Percentiles rank a stretch among this genome's conserved stretches.
Conservation (phyloP, 2,113 vertebrate genomes). For the Phyllostomus hastatus region DNA sequence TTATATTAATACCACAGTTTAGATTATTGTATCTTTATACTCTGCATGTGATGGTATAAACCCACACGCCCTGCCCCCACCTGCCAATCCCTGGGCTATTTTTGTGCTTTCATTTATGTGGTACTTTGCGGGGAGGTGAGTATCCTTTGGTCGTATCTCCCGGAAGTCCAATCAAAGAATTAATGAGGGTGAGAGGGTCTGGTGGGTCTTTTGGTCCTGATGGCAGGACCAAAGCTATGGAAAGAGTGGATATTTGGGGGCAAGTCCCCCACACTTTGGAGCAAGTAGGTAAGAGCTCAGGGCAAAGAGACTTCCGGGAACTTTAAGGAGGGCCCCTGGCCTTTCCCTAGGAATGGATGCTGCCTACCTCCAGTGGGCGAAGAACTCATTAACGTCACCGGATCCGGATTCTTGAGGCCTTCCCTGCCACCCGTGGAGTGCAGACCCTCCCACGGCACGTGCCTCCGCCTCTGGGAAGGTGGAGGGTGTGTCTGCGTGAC, state of each 20-base stretch:
- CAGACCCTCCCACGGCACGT: accelerated
- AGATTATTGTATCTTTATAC: not conserved
- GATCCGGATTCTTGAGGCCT: not conserved
- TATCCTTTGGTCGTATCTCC: not conserved
- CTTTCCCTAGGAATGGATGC: not conserved
- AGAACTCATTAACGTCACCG: too few relatives aligned
- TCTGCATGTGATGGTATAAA: not conserved
- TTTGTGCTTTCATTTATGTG: not conserved
- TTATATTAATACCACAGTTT: not conserved
- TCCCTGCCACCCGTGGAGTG: not conserved
- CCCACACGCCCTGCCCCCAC: not conserved
- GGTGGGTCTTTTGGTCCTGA: not conserved
- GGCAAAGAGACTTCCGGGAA: not conserved
- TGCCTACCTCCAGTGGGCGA: not conserved
- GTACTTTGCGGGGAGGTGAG: not conserved
- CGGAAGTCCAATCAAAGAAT: not conserved
- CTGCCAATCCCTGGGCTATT: not conserved
- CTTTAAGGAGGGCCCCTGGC: not conserved
- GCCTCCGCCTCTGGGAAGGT: not conserved
- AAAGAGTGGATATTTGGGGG: not conserved
- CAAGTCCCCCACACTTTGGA: too few relatives aligned
- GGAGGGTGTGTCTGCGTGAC: accelerated
- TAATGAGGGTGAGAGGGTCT: too few relatives aligned
- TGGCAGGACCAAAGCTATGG: not conserved
- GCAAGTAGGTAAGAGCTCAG: not conserved